phyloP scores from a whole-genome alignment of 2,888 invertebrate genomes.

The Spodoptera littoralis region DNA sequence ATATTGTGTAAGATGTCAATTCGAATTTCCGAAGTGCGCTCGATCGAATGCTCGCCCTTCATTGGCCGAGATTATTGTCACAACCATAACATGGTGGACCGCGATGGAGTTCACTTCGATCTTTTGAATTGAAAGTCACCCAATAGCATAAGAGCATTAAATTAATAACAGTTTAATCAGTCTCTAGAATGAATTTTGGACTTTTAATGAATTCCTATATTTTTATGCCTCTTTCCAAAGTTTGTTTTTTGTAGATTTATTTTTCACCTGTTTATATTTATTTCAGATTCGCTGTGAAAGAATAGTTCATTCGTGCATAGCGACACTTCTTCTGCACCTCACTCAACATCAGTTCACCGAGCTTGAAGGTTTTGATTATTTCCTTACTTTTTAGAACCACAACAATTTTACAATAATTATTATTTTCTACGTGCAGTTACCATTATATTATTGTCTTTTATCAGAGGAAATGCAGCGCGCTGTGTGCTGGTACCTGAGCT shows the following conservation, averaged over 20 bases:
- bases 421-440: too few species aligned
- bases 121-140: too few species aligned
- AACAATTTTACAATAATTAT: too few species aligned
- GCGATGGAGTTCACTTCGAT: too few species aligned
- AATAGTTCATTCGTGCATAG: conserved; percentile 94
- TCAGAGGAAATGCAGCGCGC: conserved; percentile 96
- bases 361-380: conserved; percentile 91
- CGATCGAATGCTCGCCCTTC: too few species aligned
- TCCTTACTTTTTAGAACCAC: not conserved
- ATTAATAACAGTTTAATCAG: not conserved
- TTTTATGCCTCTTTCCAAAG: not conserved
- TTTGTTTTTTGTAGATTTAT: conserved; percentile 3
- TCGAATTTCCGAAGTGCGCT: too few species aligned
- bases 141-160: too few species aligned
- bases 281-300: conserved; percentile 90
- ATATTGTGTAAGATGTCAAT: too few species aligned
- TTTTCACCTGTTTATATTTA: too few species aligned
- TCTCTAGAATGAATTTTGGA: not conserved
- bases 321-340: conserved; percentile 93
- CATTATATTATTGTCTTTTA: not conserved
- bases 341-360: conserved; percentile 95
- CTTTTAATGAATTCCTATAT: not conserved
- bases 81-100: too few species aligned
- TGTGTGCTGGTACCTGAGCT: conserved; percentile 97
- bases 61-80: too few species aligned